These are phyloP conservation scores for Amblyjoppa proteus DNA, from an alignment of 2,888 invertebrate species.

Conservation along the genomic window DNA sequence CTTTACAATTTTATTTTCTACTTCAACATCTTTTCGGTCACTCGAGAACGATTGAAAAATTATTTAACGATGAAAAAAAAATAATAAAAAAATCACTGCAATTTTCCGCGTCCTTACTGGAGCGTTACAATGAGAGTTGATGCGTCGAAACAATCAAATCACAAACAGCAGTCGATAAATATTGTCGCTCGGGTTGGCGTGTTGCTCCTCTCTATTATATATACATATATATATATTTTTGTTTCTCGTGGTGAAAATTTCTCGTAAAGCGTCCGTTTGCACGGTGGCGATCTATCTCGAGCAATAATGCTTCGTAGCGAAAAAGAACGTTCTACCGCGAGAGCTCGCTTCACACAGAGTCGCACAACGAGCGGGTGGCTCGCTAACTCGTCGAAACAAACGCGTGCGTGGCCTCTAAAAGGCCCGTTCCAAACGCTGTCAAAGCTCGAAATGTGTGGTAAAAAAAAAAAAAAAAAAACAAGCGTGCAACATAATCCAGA, in stretches of 20 bases:
- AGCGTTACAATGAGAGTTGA: too few species aligned
- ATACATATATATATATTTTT: too few species aligned
- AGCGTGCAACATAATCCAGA: constrained; percentile 51
- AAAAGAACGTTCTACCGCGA: not conserved
- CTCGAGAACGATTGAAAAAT: too few species aligned
- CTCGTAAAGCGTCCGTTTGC: not conserved
- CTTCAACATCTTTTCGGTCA: too few species aligned
- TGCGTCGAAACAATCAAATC: too few species aligned
- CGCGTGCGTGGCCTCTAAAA: constrained; percentile 4
- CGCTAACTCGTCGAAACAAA: not conserved
- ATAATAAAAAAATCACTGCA: too few species aligned
- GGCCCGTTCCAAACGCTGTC: not conserved
- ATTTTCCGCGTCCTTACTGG: too few species aligned
- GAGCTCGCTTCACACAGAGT: not conserved
- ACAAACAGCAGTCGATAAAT: too few species aligned
- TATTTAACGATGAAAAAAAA: too few species aligned
- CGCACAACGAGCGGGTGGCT: not conserved
- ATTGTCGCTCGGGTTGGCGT: too few species aligned
- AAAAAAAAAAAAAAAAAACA: not conserved
- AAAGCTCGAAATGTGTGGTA: not conserved
- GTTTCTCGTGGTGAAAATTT: not conserved
- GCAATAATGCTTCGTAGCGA: not conserved
- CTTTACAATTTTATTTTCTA: too few species aligned
- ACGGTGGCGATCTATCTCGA: not conserved
- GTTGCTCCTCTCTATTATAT: too few species aligned